Evolutionary conservation across 1,140 invertebrate species (phyloP).

Genomic region (Dufourea novaeangliae): DNA sequence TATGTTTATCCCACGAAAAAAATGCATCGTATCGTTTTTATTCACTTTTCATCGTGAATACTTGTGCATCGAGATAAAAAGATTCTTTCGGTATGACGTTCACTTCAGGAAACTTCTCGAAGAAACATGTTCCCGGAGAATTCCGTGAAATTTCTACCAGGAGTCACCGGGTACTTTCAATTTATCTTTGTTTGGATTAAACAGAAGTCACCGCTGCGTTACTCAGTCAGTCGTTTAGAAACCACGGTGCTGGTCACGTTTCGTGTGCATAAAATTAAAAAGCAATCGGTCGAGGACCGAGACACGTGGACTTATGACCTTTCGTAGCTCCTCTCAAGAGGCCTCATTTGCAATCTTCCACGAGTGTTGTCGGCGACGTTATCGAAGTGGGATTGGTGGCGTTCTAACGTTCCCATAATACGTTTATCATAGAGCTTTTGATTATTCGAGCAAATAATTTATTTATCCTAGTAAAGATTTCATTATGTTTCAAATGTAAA

Average conservation of each 20-base stretch:
- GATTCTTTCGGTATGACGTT: too few species aligned
- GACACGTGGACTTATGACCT: background rate
- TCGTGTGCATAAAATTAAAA: background rate
- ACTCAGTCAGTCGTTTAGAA: background rate
- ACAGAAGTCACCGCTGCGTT: background rate
- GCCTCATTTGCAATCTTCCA: constrained; percentile 7
- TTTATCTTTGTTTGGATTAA: background rate
- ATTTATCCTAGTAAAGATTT: too few species aligned
- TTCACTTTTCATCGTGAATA: too few species aligned
- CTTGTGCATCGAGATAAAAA: too few species aligned
- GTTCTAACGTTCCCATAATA: background rate
- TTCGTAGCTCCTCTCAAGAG: background rate
- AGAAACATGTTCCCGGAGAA: too few species aligned
- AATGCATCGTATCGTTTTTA: too few species aligned
- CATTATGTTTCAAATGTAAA: too few species aligned
- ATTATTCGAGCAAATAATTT: too few species aligned
- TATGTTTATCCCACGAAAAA: too few species aligned
- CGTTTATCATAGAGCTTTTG: background rate
- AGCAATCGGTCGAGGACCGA: background rate
- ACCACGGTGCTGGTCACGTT: background rate
- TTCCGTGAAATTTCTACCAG: background rate
- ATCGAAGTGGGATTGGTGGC: background rate
- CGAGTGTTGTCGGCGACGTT: background rate
- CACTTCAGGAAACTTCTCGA: too few species aligned
- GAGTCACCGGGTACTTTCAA: background rate